phyloP scores from a whole-genome alignment of 2,888 invertebrate species.

The Melanophora roralis region DNA sequence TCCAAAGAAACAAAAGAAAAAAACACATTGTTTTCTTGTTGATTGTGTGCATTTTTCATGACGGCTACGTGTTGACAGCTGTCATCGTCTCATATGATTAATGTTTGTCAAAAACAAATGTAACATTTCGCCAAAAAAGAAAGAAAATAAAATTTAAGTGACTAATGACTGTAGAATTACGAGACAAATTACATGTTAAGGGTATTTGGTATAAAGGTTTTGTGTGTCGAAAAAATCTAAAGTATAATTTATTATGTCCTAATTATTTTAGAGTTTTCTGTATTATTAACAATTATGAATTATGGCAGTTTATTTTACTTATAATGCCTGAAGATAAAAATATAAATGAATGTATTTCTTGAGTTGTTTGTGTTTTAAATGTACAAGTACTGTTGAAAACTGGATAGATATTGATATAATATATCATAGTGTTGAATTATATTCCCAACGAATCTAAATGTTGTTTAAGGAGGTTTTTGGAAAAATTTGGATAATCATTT shows the following conservation, averaged over 20 bases:
- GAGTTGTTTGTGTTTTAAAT: not conserved
- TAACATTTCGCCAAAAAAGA: slow-evolving; percentile 54
- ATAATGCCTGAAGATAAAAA: not conserved
- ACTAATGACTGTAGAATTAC: slow-evolving; percentile 62
- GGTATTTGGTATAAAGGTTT: not conserved
- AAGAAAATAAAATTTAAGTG: slow-evolving; percentile 38
- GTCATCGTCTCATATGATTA: slow-evolving; percentile 72
- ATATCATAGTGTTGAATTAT: no score
- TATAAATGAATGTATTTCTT: not conserved
- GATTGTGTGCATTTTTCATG: slow-evolving; percentile 62
- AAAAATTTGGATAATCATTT: no score
- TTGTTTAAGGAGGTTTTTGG: no score
- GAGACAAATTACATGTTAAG: slow-evolving; percentile 53
- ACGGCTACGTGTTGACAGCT: slow-evolving; percentile 69
- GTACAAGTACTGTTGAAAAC: no score
- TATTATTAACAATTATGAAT: slow-evolving; percentile 22
- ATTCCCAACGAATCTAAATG: no score
- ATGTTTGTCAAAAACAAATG: slow-evolving; percentile 68
- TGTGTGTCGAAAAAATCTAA: slow-evolving; percentile 4
- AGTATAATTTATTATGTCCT: slow-evolving; percentile 53
- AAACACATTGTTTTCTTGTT: slow-evolving; percentile 17
- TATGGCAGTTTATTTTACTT: not conserved
- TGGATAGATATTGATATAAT: not conserved
- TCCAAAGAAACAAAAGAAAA: not conserved
- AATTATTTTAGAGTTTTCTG: slow-evolving; percentile 40